Percentiles rank a stretch among this genome's conserved stretches.
Evolutionary conservation across 2,797 vertebrate genomes (phyloP).

Genomic region (Glossophaga mutica): DNA sequence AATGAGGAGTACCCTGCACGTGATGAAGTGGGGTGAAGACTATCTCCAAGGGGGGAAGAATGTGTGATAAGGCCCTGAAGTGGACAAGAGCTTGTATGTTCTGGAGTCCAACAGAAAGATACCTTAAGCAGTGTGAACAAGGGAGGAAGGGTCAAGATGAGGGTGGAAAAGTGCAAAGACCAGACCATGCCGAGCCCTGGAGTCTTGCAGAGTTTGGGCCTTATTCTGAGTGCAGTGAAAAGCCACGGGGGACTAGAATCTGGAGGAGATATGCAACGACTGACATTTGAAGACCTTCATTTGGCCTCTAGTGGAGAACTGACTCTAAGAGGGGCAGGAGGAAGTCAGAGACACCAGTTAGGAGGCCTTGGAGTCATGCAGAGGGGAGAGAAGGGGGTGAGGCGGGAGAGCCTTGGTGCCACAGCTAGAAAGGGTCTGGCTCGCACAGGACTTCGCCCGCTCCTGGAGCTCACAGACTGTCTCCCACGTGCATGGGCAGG

Average conservation of each 20-base stretch:
- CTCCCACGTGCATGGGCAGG: background rate
- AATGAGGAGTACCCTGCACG: background rate
- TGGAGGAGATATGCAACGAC: background rate
- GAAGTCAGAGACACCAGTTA: background rate
- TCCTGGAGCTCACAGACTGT: background rate
- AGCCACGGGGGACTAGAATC: background rate
- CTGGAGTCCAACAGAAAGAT: background rate
- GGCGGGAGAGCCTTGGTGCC: background rate
- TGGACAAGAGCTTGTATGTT: background rate
- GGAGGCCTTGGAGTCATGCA: background rate
- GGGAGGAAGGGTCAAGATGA: background rate
- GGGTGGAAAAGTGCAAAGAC: background rate
- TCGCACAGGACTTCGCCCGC: background rate
- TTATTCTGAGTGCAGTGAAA: background rate
- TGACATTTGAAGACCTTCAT: background rate
- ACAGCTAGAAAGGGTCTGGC: background rate
- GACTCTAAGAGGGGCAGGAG: background rate
- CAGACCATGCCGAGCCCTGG: rapidly evolving
- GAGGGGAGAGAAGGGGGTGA: background rate
- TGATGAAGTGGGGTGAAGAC: background rate
- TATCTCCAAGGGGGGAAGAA: background rate
- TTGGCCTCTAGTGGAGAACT: background rate
- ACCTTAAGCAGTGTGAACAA: background rate
- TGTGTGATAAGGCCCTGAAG: background rate
- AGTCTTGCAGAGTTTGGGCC: background rate